Evolutionary conservation across 2,888 invertebrate genomes (phyloP), one percentile per base, ranked within the genome.

Genomic region (Eupsilia transversa): DNA sequence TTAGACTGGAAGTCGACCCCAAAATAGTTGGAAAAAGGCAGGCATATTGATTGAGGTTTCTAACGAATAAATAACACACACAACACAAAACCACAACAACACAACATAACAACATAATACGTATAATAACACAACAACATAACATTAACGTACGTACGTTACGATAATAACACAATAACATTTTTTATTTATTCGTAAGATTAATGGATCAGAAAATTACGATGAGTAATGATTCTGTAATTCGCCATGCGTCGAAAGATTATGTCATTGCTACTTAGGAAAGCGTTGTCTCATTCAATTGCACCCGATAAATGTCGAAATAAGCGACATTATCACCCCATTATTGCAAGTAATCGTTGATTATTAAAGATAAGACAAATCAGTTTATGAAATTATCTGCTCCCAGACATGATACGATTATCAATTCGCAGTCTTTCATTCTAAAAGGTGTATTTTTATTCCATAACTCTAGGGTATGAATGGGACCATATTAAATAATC

Each of bases 321-420:
- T 72, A 27, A 49, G 49, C n/a, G 27, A 30, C 2, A 38, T 14
- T 57, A 59, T 41, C 57, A 33, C 12, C 49, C 6, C 9, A 41
- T 49, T 49, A 49, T 59, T 33, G 7, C 7, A 59, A 4, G 30
- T 49, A 59, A 72, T 72, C 43, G 30, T 73, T 33, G n/a, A 72
- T 33, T 46, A 72, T 3, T 49, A 33, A 38, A 46, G 23, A 72
- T 56, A 57, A 43, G 6, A 27, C n/a, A 54, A n/a, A 66, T 27
- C n/a, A n/a, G 10, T 9, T 17, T 35, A 56, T 57, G 23, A 33
- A 59, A 66, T 66, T 27, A 66, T 66, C 35, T 65, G 12, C 14
- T 57, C 10, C 57, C 57, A 57, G 27, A 38, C 14, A 54, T 54
- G n/a, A 54, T 2, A 6, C 30, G 17, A 54, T 33, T n/a, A 59